Percentiles rank a stretch among this genome's conserved stretches.
These are phyloP conservation scores for Yoshiicerus persimilis DNA, from an alignment of 1,140 invertebrate genomes.

Conservation along the genomic window DNA sequence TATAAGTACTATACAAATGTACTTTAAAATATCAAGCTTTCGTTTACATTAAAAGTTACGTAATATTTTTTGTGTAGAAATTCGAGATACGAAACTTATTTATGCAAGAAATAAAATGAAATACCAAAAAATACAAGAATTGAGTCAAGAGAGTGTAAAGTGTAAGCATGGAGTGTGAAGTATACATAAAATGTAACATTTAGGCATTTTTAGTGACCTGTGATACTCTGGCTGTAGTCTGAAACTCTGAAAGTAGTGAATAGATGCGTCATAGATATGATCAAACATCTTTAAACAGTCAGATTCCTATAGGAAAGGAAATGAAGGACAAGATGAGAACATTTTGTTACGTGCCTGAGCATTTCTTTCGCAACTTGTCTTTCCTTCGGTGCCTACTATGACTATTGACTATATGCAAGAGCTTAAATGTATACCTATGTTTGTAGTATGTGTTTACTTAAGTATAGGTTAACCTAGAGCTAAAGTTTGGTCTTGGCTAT, in stretches of 20 bases:
- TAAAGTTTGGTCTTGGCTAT: neutral
- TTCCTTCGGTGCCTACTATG: too few relatives aligned
- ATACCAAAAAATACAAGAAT: too few relatives aligned
- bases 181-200: too few relatives aligned
- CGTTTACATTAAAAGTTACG: too few relatives aligned
- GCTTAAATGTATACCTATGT: neutral
- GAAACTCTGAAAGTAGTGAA: neutral
- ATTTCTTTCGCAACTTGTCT: neutral
- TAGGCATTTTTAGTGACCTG: neutral
- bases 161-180: too few relatives aligned
- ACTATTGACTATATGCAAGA: too few relatives aligned
- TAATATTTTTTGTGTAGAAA: too few relatives aligned
- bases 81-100: too few relatives aligned
- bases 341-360: slow-evolving; percentile 9
- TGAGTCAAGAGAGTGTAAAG: too few relatives aligned
- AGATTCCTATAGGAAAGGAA: neutral
- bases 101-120: too few relatives aligned
- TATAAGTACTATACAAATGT: too few relatives aligned
- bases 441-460: neutral
- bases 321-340: neutral
- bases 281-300: neutral
- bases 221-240: neutral
- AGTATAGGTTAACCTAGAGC: neutral
- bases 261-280: slow-evolving; percentile 6
- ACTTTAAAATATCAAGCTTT: too few relatives aligned